A percentile compares a stretch with the other conserved stretches of the same genome.
Conservation (phyloP, 1,140 invertebrate species). For the Drosophila kanapiae region DNA sequence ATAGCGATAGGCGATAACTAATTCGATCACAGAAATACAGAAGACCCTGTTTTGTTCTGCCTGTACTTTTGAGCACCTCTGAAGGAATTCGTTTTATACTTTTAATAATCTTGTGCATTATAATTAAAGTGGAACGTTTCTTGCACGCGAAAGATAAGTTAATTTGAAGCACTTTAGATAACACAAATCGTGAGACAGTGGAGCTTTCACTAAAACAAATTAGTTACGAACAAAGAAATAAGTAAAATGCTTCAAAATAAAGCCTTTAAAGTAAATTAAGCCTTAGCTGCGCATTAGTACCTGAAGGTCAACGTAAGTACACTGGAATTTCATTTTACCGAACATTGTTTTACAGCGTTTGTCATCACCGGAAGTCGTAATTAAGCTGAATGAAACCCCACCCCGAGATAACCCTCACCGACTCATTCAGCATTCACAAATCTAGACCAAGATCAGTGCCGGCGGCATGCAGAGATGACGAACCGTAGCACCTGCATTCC, state of each 20-base stretch:
- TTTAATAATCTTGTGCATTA: not conserved
- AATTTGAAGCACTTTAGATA: not conserved
- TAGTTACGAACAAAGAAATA: no score
- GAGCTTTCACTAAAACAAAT: not conserved
- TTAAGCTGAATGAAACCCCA: slow-evolving; percentile 24
- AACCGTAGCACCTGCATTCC: slow-evolving; percentile 39
- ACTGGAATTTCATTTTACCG: not conserved
- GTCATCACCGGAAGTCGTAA: slow-evolving; percentile 23
- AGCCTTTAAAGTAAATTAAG: not conserved
- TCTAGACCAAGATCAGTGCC: slow-evolving; percentile 28
- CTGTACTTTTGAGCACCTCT: slow-evolving; percentile 2
- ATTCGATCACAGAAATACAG: not conserved
- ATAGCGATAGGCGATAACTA: not conserved
- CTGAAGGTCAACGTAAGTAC: not conserved
- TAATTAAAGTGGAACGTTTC: not conserved
- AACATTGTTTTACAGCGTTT: not conserved
- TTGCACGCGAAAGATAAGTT: not conserved
- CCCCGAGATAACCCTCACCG: slow-evolving; percentile 28
- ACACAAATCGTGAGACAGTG: not conserved
- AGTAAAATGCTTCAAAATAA: not conserved
- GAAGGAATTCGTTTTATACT: no score
- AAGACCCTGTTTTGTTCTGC: not conserved
- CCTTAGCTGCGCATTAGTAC: not conserved
- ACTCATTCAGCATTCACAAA: slow-evolving; percentile 28
- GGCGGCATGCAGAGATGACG: slow-evolving; percentile 44